Evolutionary conservation across 2,888 invertebrate genomes (phyloP).

Genomic region (Saturnia pavonia): DNA sequence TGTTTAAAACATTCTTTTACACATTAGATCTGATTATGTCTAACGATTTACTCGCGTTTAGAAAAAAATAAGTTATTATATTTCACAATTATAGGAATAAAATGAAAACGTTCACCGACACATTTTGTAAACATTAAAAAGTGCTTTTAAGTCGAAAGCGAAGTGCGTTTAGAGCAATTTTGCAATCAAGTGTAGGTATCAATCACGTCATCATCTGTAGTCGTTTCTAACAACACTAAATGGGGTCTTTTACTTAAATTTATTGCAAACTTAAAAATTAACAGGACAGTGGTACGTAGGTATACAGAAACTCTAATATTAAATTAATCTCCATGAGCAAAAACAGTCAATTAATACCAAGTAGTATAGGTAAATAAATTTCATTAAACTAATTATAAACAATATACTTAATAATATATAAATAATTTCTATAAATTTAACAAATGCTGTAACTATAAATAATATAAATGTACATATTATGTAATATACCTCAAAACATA

Average conservation of each 20-base stretch:
- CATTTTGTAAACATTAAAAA: slow-evolving; percentile 15
- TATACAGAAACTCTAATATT: too few species aligned
- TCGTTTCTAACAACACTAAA: slow-evolving; percentile 66
- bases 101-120: slow-evolving; percentile 12
- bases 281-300: neutral
- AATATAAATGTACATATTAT: neutral
- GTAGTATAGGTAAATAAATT: neutral
- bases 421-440: neutral
- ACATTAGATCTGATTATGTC: slow-evolving; percentile 1
- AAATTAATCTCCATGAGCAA: too few species aligned
- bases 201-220: slow-evolving; percentile 56
- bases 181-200: slow-evolving; percentile 43
- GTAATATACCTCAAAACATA: slow-evolving; percentile 11
- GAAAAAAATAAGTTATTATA: slow-evolving; percentile 17
- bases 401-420: slow-evolving; percentile 8
- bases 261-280: slow-evolving; percentile 46
- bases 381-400: neutral
- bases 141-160: slow-evolving; percentile 21
- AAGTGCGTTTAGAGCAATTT: slow-evolving; percentile 41
- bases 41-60: neutral
- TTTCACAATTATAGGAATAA: slow-evolving; percentile 17
- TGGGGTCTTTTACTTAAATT: slow-evolving; percentile 70
- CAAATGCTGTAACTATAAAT: slow-evolving; percentile 5
- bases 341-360: too few species aligned
- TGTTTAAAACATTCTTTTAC: neutral